Evolutionary conservation across 1,140 invertebrate species (phyloP), one percentile per base, ranked within the genome.

Genomic region (Xylocopa sonorina): DNA sequence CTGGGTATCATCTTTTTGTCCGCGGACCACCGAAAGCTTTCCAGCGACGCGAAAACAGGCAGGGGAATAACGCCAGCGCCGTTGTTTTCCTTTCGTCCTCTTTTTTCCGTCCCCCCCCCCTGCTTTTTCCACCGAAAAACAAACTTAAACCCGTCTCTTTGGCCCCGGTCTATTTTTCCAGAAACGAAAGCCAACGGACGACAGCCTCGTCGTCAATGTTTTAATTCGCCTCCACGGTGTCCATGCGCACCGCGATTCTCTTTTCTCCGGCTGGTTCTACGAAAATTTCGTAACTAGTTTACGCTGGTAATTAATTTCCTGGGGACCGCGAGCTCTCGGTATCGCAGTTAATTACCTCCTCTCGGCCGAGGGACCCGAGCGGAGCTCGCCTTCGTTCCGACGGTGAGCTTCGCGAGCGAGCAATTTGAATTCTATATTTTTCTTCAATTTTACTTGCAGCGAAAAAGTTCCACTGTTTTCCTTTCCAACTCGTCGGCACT

Each of bases 341-440:
- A 66, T 48, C 48, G 48, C 27, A 46, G 6, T 66, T 66, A 66
- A 66, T 66, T 66, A 48, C 43, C 10, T 7, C n/a, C n/a, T 10
- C 18, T 5, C 5, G 12, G 29, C n/a, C 41, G 21, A 64, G 34
- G 10, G 9, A 60, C 16, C 14, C 4, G 62, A 64, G 29, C 9
- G 14, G 46, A 46, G 29, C 3, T 64, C 16, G 27, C 16, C 5
- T 18, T 18, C 1, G 0, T 38, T n/a, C 24, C 2, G n/a, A 41
- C 2, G 32, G n/a, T n/a, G 12, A 14, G 6, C 24, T 24, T 43
- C 14, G n/a, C 29, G 24, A 34, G 3, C n/a, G n/a, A 1, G 24
- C 10, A 24, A 63, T 63, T 63, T 27, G 43, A 46, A 29, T 27
- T 43, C 41, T 21, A 32, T 57, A 32, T 57, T 55, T 55, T 12